phyloP scores from a whole-genome alignment of 2,113 vertebrate genomes.

The Leiothrix lutea region DNA sequence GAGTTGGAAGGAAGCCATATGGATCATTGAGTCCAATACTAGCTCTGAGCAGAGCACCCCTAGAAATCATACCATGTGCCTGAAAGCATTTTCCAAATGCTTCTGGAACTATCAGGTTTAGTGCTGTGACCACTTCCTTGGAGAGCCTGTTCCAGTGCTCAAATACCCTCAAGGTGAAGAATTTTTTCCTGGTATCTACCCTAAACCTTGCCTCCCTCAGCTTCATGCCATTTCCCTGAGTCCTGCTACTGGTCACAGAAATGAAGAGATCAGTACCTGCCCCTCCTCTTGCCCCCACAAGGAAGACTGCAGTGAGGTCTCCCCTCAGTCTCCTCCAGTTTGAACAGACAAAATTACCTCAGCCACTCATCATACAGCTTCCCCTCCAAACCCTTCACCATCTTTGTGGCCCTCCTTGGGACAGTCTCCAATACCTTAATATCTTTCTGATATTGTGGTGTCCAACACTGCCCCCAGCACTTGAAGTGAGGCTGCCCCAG shows the following conservation, averaged over 20 bases:
- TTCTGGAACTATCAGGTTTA: neutral
- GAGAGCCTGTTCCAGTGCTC: neutral
- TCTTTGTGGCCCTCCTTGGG: neutral
- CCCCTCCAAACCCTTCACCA: neutral
- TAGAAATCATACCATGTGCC: neutral
- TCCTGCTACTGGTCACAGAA: neutral
- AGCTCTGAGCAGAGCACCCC: neutral
- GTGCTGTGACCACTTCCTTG: neutral
- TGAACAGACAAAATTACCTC: neutral
- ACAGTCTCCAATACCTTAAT: neutral
- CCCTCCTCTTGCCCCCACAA: rapidly evolving
- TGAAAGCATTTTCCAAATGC: neutral
- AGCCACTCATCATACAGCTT: rapidly evolving
- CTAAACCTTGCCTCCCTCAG: neutral
- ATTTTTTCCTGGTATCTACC: neutral
- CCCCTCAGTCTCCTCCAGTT: neutral
- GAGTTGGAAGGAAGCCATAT: neutral
- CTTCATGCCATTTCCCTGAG: neutral
- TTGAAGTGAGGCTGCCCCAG: rapidly evolving
- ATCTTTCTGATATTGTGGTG: neutral
- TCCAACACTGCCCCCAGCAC: neutral
- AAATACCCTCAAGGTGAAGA: neutral
- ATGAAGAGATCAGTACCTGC: too few relatives aligned
- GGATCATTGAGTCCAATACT: neutral
- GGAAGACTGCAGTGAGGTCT: too few relatives aligned